phyloP scores from a whole-genome alignment of 2,888 invertebrate species.

The Drosophila macrospina region DNA sequence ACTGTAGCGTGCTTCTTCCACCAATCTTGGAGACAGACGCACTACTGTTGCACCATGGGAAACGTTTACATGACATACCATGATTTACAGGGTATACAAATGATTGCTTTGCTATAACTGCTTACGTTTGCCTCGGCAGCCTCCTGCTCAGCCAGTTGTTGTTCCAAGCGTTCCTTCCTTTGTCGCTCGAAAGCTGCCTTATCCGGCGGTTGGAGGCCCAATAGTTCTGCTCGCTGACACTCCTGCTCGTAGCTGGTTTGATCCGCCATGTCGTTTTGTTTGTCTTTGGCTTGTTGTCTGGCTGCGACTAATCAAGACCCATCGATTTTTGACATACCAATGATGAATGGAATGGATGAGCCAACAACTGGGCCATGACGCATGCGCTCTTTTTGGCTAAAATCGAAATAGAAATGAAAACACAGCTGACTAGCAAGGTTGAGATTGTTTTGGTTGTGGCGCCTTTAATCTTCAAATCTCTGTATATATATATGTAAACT shows the following conservation, averaged over 20 bases:
- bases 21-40: too few species aligned
- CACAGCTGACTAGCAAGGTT: conserved; percentile 22
- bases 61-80: too few species aligned
- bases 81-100: neutral
- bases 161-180: conserved; percentile 85
- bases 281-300: conserved; percentile 8
- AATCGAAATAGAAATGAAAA: neutral
- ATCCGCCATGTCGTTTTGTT: conserved; percentile 83
- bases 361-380: conserved; percentile 50
- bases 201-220: conserved; percentile 90
- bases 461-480: conserved; percentile 29
- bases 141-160: conserved; percentile 85
- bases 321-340: conserved; percentile 64
- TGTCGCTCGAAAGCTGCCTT: conserved; percentile 89
- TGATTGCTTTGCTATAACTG: neutral
- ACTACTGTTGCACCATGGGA: too few species aligned
- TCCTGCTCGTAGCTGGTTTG: conserved; percentile 90
- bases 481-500: conserved; percentile 7
- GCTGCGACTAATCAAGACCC: conserved; percentile 35
- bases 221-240: conserved; percentile 91
- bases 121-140: conserved; percentile 86
- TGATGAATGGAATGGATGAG: conserved; percentile 11
- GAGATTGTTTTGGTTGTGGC: neutral
- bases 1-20: too few species aligned
- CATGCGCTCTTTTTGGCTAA: conserved; percentile 39